These are phyloP conservation scores for Caenorhabditis remanei DNA, from an alignment of 1,140 invertebrate species.

Conservation along the genomic window DNA sequence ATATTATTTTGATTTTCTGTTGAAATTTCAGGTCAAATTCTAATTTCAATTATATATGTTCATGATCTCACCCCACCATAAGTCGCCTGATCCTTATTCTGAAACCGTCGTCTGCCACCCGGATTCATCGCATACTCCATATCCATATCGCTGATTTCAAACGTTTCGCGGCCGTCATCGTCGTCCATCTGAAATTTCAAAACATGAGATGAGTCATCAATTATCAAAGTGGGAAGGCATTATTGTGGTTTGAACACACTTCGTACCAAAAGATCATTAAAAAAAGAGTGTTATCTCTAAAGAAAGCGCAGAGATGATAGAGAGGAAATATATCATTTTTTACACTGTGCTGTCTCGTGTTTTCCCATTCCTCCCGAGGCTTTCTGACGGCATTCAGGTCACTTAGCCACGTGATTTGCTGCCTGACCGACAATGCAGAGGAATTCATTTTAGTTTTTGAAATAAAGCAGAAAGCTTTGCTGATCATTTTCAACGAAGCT, in stretches of 20 bases:
- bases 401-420: not conserved
- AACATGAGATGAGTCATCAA: not conserved
- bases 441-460: not conserved
- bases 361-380: not conserved
- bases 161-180: slow-evolving; percentile 75
- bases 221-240: not conserved
- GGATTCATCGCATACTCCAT: slow-evolving; percentile 77
- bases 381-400: slow-evolving; percentile 35
- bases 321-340: slow-evolving; percentile 32
- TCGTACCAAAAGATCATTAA: slow-evolving; percentile 19
- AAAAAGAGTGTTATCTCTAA: not conserved
- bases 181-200: slow-evolving; percentile 64
- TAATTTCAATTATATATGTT: not conserved
- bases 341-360: slow-evolving; percentile 38
- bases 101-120: slow-evolving; percentile 64
- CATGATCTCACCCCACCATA: slow-evolving; percentile 69
- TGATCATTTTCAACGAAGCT: too few relatives aligned
- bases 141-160: slow-evolving; percentile 79
- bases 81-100: slow-evolving; percentile 68
- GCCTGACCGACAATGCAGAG: not conserved
- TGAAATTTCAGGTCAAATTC: not conserved
- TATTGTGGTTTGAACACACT: slow-evolving; percentile 17
- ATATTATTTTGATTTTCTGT: too few relatives aligned
- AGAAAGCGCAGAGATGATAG: not conserved
- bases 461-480: too few relatives aligned